Evolutionary conservation across 2,797 vertebrate genomes (phyloP).

Genomic region (Galago senegalensis): DNA sequence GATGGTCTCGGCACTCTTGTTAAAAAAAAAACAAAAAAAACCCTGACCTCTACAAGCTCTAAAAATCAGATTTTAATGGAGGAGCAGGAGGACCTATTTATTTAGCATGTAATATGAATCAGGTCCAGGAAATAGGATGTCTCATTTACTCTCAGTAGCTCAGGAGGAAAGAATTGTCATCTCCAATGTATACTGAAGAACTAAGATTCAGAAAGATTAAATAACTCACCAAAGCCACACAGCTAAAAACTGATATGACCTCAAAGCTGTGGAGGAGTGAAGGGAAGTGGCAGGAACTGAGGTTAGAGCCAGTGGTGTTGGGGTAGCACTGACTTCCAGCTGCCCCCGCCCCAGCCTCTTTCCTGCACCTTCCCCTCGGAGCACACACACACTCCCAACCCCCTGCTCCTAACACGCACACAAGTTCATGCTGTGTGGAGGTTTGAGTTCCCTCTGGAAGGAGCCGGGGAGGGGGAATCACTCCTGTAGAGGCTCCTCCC

Average conservation of each 20-base stretch:
- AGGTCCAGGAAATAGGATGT: too few relatives aligned
- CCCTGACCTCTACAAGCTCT: neutral
- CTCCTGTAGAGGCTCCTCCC: neutral
- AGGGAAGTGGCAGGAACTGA: neutral
- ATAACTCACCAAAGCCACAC: neutral
- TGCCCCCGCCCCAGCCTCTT: neutral
- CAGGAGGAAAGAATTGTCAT: neutral
- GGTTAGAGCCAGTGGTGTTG: neutral
- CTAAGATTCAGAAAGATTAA: conserved; percentile 10
- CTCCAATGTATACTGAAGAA: neutral
- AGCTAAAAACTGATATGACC: neutral
- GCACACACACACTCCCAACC: accelerated
- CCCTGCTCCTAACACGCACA: neutral
- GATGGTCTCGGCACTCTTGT: accelerated
- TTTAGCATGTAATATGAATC: neutral
- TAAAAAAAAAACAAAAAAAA: too few relatives aligned
- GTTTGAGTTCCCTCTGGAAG: neutral
- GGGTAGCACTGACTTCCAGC: neutral
- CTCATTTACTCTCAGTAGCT: neutral
- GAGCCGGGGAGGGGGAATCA: too few relatives aligned
- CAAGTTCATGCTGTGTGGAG: neutral
- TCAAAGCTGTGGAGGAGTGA: neutral
- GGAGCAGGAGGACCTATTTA: neutral
- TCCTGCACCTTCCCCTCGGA: too few relatives aligned
- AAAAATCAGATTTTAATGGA: neutral